A percentile compares a stretch with the other conserved stretches of the same genome.
These are phyloP conservation scores for Melipona quadrifasciata DNA, from an alignment of 1,140 invertebrate genomes.

Conservation along the genomic window DNA sequence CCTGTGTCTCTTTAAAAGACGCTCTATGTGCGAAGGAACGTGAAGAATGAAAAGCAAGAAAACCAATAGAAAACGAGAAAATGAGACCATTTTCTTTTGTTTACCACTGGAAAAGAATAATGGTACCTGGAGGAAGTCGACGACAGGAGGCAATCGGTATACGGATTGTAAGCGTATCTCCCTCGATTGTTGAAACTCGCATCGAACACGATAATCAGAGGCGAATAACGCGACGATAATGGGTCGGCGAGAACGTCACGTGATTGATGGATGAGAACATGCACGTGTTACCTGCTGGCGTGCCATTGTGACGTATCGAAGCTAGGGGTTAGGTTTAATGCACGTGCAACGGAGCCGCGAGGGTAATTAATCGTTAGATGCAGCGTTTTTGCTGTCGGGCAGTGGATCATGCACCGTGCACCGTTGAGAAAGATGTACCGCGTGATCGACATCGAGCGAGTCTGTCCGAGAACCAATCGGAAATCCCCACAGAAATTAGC, in stretches of 20 bases:
- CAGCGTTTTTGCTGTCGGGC: slow-evolving; percentile 12
- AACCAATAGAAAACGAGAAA: no score
- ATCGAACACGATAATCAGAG: slow-evolving; percentile 39
- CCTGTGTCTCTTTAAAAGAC: slow-evolving; percentile 58
- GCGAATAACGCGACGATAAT: slow-evolving; percentile 39
- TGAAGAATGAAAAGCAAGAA: slow-evolving; percentile 44
- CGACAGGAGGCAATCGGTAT: not conserved
- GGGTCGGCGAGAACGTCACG: slow-evolving; percentile 20
- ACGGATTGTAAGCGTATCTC: not conserved
- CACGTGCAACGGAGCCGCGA: not conserved
- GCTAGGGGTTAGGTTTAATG: slow-evolving; percentile 17
- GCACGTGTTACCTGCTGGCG: slow-evolving; percentile 34
- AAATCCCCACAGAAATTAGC: not conserved
- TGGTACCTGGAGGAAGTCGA: no score
- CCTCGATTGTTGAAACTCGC: not conserved
- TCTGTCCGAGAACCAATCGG: not conserved
- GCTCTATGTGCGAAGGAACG: not conserved
- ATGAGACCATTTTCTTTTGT: not conserved
- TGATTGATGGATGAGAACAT: slow-evolving; percentile 46
- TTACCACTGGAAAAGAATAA: not conserved
- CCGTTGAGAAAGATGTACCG: not conserved
- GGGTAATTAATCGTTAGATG: slow-evolving; percentile 31
- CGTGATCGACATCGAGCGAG: not conserved
- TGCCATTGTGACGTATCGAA: slow-evolving; percentile 30
- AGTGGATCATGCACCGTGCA: not conserved